Conservation (phyloP, 2,888 invertebrate genomes). For the Xanthorhoe spadicearia region DNA sequence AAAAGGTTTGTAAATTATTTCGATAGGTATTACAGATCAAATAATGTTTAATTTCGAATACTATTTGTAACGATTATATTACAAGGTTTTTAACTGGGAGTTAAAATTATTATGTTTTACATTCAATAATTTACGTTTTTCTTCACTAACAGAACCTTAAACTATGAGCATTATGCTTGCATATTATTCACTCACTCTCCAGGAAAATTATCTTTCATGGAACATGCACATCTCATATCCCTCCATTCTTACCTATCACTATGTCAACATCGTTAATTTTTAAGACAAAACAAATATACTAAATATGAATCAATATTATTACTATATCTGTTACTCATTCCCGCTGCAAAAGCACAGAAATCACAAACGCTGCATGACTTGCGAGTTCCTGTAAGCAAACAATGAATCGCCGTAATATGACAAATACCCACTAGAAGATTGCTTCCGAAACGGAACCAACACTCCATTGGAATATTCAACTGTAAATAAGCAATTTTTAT, state of each 20-base stretch:
- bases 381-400: slow-evolving; percentile 40
- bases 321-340: background rate
- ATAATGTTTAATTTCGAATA: background rate
- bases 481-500: background rate
- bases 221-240: too few species aligned
- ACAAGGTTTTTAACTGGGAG: too few species aligned
- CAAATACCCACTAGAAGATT: slow-evolving; percentile 49
- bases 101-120: too few species aligned
- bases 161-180: too few species aligned
- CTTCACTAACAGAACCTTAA: too few species aligned
- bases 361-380: slow-evolving; percentile 42
- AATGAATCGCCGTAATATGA: slow-evolving; percentile 45
- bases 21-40: slow-evolving; percentile 4
- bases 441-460: slow-evolving; percentile 46
- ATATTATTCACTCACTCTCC: too few species aligned
- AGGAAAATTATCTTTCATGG: too few species aligned
- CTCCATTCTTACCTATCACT: too few species aligned
- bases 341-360: slow-evolving; percentile 2
- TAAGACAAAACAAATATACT: background rate
- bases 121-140: too few species aligned
- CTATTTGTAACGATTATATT: too few species aligned
- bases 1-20: slow-evolving; percentile 3
- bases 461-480: slow-evolving; percentile 29
- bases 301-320: background rate
- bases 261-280: too few species aligned